phyloP scores from a whole-genome alignment of 1,140 invertebrate species.

The Hypsibius dujardini region DNA sequence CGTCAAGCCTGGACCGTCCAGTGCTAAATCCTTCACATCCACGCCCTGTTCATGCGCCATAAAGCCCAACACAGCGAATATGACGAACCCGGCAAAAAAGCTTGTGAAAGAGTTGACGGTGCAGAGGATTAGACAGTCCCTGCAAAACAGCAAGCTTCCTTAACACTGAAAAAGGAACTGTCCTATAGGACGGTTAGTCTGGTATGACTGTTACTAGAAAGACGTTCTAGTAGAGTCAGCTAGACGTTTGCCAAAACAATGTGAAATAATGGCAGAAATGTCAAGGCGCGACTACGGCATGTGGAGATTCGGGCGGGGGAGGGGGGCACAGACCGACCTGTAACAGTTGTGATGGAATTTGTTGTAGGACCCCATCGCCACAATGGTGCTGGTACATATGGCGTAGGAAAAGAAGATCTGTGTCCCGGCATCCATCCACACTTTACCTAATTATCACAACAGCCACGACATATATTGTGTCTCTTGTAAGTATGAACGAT shows the following conservation, averaged over 20 bases:
- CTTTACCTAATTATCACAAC: too few species aligned
- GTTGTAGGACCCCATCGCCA: constrained; percentile 66
- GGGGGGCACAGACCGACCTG: constrained; percentile 59
- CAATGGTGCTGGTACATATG: constrained; percentile 54
- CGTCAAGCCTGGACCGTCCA: constrained; percentile 44
- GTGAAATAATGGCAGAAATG: too few species aligned
- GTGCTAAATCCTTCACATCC: constrained; percentile 46
- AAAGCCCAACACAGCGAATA: constrained; percentile 69
- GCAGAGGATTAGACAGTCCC: constrained; percentile 62
- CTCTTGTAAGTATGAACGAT: too few species aligned
- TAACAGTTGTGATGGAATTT: constrained; percentile 68
- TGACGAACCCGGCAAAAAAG: constrained; percentile 63
- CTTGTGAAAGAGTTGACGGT: constrained; percentile 63
- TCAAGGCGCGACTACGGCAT: too few species aligned
- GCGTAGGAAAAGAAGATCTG: constrained; percentile 42
- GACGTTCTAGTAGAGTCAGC: too few species aligned
- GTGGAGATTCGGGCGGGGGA: too few species aligned
- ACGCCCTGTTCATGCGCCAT: constrained; percentile 59
- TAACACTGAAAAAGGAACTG: too few species aligned
- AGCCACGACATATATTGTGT: too few species aligned
- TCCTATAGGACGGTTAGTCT: too few species aligned
- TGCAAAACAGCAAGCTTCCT: constrained; percentile 22
- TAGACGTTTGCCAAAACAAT: too few species aligned
- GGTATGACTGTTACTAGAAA: too few species aligned
- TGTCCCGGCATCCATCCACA: constrained; percentile 37